Conservation (phyloP, 1,140 invertebrate genomes). For the Camponotus floridanus region DNA sequence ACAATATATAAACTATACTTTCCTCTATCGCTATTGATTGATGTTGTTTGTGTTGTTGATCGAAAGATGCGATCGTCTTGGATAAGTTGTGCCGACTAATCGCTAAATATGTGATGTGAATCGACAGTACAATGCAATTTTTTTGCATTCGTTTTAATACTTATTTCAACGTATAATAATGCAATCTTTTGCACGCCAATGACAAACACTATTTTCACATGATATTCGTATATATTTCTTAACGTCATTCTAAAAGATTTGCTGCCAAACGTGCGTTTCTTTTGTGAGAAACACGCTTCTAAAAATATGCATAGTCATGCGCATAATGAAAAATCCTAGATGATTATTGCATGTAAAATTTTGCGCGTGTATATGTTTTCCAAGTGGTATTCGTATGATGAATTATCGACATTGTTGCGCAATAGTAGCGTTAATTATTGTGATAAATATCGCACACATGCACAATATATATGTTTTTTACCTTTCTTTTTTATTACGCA, state of each 20-base stretch:
- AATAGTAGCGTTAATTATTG: neutral
- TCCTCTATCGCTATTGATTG: too few relatives aligned
- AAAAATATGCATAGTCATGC: slow-evolving; percentile 4
- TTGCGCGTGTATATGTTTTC: neutral
- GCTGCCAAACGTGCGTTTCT: neutral
- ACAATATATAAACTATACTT: too few relatives aligned
- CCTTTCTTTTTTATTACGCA: neutral
- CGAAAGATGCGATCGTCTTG: too few relatives aligned
- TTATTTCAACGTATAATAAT: neutral
- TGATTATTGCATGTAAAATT: neutral
- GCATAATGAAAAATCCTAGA: neutral
- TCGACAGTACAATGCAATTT: neutral
- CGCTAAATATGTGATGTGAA: neutral
- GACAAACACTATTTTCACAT: slow-evolving; percentile 20
- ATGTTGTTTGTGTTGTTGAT: too few relatives aligned
- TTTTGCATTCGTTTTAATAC: slow-evolving; percentile 12
- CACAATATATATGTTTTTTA: too few relatives aligned
- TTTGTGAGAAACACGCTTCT: slow-evolving; percentile 3
- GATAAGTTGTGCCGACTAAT: too few relatives aligned
- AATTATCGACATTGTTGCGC: neutral
- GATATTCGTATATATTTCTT: neutral
- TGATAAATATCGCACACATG: too few relatives aligned
- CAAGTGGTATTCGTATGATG: neutral
- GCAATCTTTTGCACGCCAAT: slow-evolving; percentile 21
- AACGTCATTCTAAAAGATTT: slow-evolving; percentile 27